phyloP scores from a whole-genome alignment of 2,797 vertebrate genomes.

The Falco cherrug region DNA sequence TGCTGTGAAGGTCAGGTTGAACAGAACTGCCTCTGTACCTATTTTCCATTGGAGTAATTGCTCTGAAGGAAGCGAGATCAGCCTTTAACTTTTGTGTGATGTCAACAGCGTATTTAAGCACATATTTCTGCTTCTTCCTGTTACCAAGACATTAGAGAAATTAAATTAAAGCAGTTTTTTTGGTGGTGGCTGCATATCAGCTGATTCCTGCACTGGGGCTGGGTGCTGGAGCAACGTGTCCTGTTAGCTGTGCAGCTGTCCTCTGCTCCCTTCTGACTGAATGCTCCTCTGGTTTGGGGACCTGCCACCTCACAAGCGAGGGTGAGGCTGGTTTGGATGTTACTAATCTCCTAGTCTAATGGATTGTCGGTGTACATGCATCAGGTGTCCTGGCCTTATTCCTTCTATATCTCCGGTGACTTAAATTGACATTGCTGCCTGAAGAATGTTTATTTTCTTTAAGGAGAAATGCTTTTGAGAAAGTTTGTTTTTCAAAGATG shows the following conservation, averaged over 20 bases:
- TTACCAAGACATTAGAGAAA: neutral
- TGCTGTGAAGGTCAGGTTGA: neutral
- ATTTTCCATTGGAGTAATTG: neutral
- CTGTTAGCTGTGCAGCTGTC: neutral
- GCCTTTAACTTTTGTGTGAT: neutral
- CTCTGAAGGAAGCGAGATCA: neutral
- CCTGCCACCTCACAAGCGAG: neutral
- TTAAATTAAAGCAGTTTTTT: neutral
- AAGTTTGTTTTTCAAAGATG: slow-evolving; percentile 33
- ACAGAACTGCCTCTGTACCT: neutral
- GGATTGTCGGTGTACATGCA: neutral
- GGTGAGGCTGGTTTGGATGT: neutral
- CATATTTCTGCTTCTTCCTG: neutral
- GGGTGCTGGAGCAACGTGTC: neutral
- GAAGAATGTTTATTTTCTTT: slow-evolving; percentile 64
- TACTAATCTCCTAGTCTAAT: neutral
- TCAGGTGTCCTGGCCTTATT: neutral
- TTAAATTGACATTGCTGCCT: slow-evolving; percentile 60
- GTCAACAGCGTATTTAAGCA: neutral
- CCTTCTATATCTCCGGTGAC: neutral
- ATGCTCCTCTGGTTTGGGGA: neutral
- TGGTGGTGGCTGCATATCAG: neutral
- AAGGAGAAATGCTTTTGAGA: slow-evolving; percentile 46
- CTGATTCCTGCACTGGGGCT: neutral
- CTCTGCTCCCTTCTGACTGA: neutral